These are phyloP conservation scores for Icerya purchasi DNA, from an alignment of 2,888 invertebrate species.

Conservation along the genomic window DNA sequence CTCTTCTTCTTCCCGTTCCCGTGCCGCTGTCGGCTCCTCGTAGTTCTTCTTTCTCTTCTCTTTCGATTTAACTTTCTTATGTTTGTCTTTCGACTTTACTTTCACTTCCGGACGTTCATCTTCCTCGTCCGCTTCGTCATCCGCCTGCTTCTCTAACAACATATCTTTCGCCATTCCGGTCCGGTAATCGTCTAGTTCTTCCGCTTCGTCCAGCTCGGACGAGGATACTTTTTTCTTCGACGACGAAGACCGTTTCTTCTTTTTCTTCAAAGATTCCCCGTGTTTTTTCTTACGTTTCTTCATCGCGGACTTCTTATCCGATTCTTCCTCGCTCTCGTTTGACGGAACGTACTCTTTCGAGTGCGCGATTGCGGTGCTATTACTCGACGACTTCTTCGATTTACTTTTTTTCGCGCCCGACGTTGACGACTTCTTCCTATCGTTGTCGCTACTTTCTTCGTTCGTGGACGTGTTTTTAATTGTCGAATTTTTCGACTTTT, in stretches of 20 bases:
- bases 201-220: background rate
- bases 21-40: no score
- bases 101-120: conserved; percentile 5
- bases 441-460: background rate
- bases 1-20: no score
- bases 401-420: background rate
- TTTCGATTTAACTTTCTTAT: background rate
- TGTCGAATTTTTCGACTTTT: background rate
- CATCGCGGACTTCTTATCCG: background rate
- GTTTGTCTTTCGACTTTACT: background rate
- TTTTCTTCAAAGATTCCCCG: background rate
- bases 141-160: no score
- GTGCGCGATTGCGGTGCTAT: background rate
- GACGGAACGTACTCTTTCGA: background rate
- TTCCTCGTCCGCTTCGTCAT: background rate
- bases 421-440: background rate
- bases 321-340: background rate
- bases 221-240: background rate
- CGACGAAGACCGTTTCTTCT: background rate
- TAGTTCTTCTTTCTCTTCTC: background rate
- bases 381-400: no score
- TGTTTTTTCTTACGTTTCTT: no score
- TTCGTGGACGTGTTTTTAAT: conserved; percentile 3
- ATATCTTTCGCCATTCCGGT: no score
- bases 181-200: background rate